Conservation (phyloP, 2,888 invertebrate genomes). For the Eurytoma adleriae region DNA sequence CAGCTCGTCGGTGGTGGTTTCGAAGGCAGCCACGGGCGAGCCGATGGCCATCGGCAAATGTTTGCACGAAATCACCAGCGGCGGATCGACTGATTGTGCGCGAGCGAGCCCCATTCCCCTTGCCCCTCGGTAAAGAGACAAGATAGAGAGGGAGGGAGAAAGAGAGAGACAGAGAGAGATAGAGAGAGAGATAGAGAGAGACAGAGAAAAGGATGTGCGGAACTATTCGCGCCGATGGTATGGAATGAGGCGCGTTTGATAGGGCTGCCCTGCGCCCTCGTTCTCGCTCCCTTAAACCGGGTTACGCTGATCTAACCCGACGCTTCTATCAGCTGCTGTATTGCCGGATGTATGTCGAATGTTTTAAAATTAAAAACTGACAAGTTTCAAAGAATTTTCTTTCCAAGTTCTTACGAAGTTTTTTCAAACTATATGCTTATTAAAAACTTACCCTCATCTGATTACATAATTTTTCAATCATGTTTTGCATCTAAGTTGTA, state of each 20-base stretch:
- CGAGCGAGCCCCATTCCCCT: constrained; percentile 37
- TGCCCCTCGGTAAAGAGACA: constrained; percentile 17
- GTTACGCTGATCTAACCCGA: neutral
- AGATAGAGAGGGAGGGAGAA: constrained; percentile 37
- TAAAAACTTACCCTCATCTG: too few relatives aligned
- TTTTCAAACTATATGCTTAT: too few relatives aligned
- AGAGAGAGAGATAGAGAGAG: constrained; percentile 39
- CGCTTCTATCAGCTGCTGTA: too few relatives aligned
- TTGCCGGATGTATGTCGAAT: neutral
- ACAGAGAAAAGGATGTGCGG: constrained; percentile 37
- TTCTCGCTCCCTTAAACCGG: constrained; percentile 8
- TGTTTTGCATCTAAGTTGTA: too few relatives aligned
- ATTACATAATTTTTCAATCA: too few relatives aligned
- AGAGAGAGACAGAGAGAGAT: constrained; percentile 38
- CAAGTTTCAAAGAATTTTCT: too few relatives aligned
- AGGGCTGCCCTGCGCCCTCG: neutral
- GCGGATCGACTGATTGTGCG: constrained; percentile 44
- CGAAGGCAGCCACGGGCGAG: constrained; percentile 29
- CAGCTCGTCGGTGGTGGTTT: neutral
- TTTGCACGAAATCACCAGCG: constrained; percentile 70
- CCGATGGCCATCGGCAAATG: constrained; percentile 66
- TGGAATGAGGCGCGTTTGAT: constrained; percentile 57
- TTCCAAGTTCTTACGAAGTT: too few relatives aligned
- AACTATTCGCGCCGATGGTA: constrained; percentile 37
- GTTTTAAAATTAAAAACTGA: too few relatives aligned